A percentile compares a stretch with the other conserved stretches of the same genome.
Evolutionary conservation across 2,113 vertebrate genomes (phyloP).

Genomic region (Scomber japonicus): DNA sequence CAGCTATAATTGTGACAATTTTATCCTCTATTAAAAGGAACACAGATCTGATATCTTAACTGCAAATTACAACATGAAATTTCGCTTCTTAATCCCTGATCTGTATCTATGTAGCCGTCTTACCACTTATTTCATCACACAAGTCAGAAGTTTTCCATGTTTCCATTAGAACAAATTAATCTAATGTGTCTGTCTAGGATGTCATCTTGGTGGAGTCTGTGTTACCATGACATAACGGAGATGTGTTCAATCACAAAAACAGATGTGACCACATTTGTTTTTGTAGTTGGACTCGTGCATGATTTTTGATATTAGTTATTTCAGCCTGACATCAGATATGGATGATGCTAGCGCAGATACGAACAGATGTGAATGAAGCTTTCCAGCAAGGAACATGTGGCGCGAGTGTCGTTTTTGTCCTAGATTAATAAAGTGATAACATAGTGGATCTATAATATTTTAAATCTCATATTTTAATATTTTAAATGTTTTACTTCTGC

Average conservation of each 20-base stretch:
- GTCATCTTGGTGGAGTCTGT: slow-evolving; percentile 1
- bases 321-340: slow-evolving; percentile 10
- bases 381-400: not conserved
- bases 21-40: not conserved
- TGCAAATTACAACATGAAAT: not conserved
- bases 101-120: not conserved
- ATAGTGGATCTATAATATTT: not conserved
- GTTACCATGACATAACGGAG: slow-evolving; percentile 7
- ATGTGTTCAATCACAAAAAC: not conserved
- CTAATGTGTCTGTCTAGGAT: not conserved
- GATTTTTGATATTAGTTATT: not conserved
- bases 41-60: not conserved
- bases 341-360: not conserved
- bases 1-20: not conserved
- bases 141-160: not conserved
- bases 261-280: slow-evolving; percentile 25
- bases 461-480: too few relatives aligned
- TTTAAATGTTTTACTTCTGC: too few relatives aligned
- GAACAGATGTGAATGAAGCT: not conserved
- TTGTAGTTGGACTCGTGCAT: not conserved
- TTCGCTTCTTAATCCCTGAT: too few relatives aligned
- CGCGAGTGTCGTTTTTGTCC: not conserved
- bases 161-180: slow-evolving; percentile 7
- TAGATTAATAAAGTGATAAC: not conserved
- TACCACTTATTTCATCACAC: not conserved